Evolutionary conservation across 1,140 invertebrate species (phyloP).

Genomic region (Octopus sinensis): DNA sequence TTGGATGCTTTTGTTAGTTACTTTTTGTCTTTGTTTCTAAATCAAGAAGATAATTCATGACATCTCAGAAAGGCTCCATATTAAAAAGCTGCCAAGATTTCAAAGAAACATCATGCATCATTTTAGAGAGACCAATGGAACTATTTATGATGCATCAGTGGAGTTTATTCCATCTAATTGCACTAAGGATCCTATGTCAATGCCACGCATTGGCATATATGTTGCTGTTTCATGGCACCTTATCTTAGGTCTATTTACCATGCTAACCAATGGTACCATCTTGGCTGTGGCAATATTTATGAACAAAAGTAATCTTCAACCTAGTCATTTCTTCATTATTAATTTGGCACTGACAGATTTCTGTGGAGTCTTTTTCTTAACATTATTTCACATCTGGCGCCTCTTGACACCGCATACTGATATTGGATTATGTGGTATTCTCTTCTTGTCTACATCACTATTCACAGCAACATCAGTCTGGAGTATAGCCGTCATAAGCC

Average conservation of each 20-base stretch:
- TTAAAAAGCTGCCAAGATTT: too few relatives aligned
- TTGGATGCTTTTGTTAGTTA: too few relatives aligned
- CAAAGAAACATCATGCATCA: too few relatives aligned
- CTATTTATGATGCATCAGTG: not conserved
- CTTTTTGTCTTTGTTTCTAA: too few relatives aligned
- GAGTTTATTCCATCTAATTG: not conserved
- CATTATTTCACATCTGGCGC: conserved; percentile 3
- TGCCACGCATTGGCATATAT: not conserved
- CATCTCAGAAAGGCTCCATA: too few relatives aligned
- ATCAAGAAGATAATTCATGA: too few relatives aligned
- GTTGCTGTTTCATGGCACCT: not conserved
- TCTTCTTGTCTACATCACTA: not conserved
- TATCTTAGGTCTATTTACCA: conserved; percentile 13
- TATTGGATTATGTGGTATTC: not conserved
- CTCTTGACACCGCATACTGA: not conserved
- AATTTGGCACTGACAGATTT: not conserved
- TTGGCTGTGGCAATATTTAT: not conserved
- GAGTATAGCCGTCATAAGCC: conserved; percentile 6
- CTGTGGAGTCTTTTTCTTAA: not conserved
- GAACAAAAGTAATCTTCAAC: not conserved
- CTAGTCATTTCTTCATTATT: conserved; percentile 11
- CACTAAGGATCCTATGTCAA: not conserved
- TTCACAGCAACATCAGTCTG: not conserved
- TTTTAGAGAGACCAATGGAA: not conserved
- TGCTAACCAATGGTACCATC: conserved; percentile 14